A percentile compares a stretch with the other conserved stretches of the same genome.
Conservation (phyloP, 2,113 vertebrate species). For the Varanus salvator region DNA sequence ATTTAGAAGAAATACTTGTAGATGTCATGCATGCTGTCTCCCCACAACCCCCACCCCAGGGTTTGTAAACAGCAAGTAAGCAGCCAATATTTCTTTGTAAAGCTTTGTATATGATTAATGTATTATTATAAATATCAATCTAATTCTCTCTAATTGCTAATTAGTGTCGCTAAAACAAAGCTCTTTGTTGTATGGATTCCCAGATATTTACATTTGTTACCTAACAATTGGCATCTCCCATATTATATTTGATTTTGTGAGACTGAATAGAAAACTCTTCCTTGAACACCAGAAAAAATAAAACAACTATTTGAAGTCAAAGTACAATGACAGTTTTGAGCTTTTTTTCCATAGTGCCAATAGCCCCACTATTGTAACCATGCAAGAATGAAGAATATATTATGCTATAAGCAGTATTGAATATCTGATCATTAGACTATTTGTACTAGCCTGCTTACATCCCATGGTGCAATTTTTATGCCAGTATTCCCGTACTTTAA, state of each 20-base stretch:
- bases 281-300: slow-evolving; percentile 14
- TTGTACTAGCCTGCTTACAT: not conserved
- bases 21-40: not conserved
- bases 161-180: slow-evolving; percentile 42
- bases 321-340: not conserved
- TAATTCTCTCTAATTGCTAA: slow-evolving; percentile 32
- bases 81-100: not conserved
- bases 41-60: not conserved
- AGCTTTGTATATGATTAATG: not conserved
- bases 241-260: slow-evolving; percentile 45
- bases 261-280: slow-evolving; percentile 2
- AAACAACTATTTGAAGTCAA: not conserved
- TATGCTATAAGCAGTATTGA: slow-evolving; percentile 12
- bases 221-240: slow-evolving; percentile 48
- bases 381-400: not conserved
- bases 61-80: not conserved
- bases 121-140: slow-evolving; percentile 33
- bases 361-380: not conserved
- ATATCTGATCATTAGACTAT: not conserved
- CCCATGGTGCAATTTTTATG: not conserved
- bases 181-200: slow-evolving; percentile 49
- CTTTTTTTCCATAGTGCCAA: not conserved
- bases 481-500: not conserved
- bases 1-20: not conserved
- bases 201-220: slow-evolving; percentile 46